A percentile compares a stretch with the other conserved stretches of the same genome.
Conservation (phyloP, 23 tunicate genomes). For the Styela clava region DNA sequence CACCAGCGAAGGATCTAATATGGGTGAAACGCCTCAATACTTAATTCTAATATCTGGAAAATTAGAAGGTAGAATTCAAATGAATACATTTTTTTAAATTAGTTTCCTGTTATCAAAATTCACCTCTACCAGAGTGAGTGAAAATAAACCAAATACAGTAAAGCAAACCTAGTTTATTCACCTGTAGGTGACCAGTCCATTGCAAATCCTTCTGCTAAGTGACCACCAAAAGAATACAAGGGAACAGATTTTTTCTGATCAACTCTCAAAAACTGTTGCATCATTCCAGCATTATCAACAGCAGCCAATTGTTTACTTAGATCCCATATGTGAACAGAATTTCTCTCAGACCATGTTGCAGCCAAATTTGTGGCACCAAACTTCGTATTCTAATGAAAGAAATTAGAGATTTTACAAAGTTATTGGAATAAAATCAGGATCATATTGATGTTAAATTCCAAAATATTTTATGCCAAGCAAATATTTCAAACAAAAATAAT, state of each 20-base stretch:
- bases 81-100: no score
- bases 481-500: no score
- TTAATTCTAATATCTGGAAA: no score
- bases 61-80: no score
- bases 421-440: background rate
- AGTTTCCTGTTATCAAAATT: no score
- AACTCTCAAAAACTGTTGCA: conserved; percentile 41
- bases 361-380: conserved; percentile 50
- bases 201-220: conserved; percentile 93
- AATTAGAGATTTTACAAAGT: no score
- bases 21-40: no score
- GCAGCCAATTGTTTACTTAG: conserved; percentile 54
- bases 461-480: no score
- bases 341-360: conserved; percentile 86
- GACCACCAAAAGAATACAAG: conserved; percentile 73
- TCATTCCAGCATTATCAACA: conserved; percentile 33
- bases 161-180: no score
- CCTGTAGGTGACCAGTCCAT: conserved; percentile 81
- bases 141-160: no score
- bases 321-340: conserved; percentile 92
- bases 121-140: no score
- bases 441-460: background rate
- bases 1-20: no score
- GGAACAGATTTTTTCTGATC: conserved; percentile 49
- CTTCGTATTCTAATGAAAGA: conserved; percentile 38